Percentiles rank a stretch among this genome's conserved stretches.
Conservation (phyloP, 2,888 invertebrate species). For the Apocheima hispidaria region DNA sequence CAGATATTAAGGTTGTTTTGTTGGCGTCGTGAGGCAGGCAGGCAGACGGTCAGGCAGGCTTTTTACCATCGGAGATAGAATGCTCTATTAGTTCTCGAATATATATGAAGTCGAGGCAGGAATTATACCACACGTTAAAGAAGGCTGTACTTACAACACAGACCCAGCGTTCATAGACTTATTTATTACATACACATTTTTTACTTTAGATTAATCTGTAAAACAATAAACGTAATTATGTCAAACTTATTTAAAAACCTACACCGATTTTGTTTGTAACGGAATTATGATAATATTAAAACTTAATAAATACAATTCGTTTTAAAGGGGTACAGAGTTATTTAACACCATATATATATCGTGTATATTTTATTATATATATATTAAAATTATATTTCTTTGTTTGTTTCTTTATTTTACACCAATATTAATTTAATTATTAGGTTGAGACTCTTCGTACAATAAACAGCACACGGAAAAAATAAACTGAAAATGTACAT, state of each 20-base stretch:
- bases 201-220: neutral
- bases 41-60: constrained; percentile 39
- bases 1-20: constrained; percentile 66
- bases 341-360: neutral
- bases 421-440: constrained; percentile 1
- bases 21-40: constrained; percentile 63
- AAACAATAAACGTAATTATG: constrained; percentile 1
- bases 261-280: constrained; percentile 13
- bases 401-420: constrained; percentile 26
- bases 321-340: constrained; percentile 21
- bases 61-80: constrained; percentile 51
- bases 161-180: neutral
- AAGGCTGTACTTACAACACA: constrained; percentile 10
- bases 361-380: neutral
- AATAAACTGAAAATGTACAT: neutral
- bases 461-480: constrained; percentile 6
- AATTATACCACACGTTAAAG: constrained; percentile 13
- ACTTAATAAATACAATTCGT: neutral
- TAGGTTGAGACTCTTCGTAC: constrained; percentile 34
- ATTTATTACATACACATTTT: neutral
- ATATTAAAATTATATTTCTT: constrained; percentile 24
- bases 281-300: neutral
- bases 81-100: constrained; percentile 53
- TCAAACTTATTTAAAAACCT: constrained; percentile 8
- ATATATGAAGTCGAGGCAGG: constrained; percentile 31